phyloP scores from a whole-genome alignment of 2,797 vertebrate genomes.

The Cheirogaleus major region DNA sequence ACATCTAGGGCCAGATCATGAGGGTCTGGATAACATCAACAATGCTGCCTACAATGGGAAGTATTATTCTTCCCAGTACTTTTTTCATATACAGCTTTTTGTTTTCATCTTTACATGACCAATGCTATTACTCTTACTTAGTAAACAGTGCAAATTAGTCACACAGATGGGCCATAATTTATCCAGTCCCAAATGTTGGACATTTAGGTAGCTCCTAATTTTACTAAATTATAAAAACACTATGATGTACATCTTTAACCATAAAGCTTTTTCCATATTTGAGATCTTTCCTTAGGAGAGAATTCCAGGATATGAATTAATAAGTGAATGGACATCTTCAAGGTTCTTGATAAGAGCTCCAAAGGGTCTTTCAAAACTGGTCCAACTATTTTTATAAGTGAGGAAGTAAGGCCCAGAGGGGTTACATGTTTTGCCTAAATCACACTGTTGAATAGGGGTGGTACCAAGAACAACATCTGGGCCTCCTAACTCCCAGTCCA shows the following conservation, averaged over 20 bases:
- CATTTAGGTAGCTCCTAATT: slow-evolving; percentile 1
- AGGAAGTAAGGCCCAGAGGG: not conserved
- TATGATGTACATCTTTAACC: not conserved
- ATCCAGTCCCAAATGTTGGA: not conserved
- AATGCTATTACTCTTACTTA: slow-evolving; percentile 8
- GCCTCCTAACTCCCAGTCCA: not conserved
- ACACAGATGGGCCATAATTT: not conserved
- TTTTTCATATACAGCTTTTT: not conserved
- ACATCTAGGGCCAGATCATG: not conserved
- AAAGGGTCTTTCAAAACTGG: slow-evolving; percentile 4
- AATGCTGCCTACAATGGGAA: not conserved
- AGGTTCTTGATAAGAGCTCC: not conserved
- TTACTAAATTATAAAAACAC: slow-evolving; percentile 13
- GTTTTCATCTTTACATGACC: not conserved
- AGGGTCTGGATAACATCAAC: not conserved
- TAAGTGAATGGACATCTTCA: not conserved
- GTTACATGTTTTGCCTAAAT: not conserved
- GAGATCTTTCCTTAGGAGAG: slow-evolving; percentile 14
- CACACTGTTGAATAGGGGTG: not conserved
- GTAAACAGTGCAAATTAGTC: not conserved
- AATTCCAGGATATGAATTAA: slow-evolving; percentile 40
- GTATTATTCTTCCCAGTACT: not conserved
- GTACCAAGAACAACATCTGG: not conserved
- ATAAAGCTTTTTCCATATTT: slow-evolving; percentile 31
- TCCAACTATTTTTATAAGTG: not conserved